Conservation (phyloP, 2,113 vertebrate species). For the Chlamydotis undulata region DNA sequence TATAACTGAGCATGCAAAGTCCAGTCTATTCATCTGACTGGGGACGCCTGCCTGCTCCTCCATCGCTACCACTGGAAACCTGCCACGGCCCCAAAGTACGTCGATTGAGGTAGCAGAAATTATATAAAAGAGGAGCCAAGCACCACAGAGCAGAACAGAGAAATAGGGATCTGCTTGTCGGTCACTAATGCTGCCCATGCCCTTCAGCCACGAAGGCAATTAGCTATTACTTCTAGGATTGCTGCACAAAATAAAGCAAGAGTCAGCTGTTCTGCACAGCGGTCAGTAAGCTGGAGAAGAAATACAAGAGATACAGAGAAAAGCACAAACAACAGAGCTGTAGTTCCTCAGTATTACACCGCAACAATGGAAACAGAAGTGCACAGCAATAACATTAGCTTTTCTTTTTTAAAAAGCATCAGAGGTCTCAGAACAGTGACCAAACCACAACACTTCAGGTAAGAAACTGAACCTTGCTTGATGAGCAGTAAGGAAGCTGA, state of each 20-base stretch:
- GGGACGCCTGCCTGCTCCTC: neutral
- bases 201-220: neutral
- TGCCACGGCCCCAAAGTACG: neutral
- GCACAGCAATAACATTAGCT: neutral
- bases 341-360: rapidly evolving
- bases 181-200: neutral
- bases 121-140: neutral
- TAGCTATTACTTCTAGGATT: neutral
- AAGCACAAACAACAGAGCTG: neutral
- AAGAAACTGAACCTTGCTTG: neutral
- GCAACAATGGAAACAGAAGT: neutral
- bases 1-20: neutral
- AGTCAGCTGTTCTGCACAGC: neutral
- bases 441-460: rapidly evolving
- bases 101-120: rapidly evolving
- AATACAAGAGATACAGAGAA: neutral
- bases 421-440: neutral
- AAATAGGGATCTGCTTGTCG: neutral
- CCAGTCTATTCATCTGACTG: rapidly evolving
- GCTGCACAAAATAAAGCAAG: neutral
- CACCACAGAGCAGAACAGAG: neutral
- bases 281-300: neutral
- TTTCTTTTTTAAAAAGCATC: neutral
- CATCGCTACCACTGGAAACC: neutral
- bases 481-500: neutral